phyloP scores from a whole-genome alignment of 2,888 invertebrate genomes.

The Sarcophaga variegata region DNA sequence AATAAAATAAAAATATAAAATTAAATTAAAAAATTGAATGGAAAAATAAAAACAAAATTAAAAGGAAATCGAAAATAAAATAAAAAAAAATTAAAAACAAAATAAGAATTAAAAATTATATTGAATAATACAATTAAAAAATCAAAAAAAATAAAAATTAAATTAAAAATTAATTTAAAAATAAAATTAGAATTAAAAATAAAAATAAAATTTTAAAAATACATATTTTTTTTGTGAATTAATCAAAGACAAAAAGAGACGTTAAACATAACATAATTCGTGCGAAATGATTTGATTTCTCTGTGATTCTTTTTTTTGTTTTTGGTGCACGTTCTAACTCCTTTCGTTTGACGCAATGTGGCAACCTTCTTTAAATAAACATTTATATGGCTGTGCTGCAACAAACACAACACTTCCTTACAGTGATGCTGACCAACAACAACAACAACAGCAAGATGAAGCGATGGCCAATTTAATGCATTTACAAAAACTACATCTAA shows the following conservation, averaged over 20 bases:
- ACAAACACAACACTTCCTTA: neutral
- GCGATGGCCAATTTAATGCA: constrained; percentile 45
- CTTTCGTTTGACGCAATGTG: constrained; percentile 42
- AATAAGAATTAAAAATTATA: constrained; percentile 28
- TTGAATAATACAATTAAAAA: neutral
- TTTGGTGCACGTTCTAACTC: neutral
- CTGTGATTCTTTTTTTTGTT: neutral
- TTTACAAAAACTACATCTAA: constrained; percentile 54
- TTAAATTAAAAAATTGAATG: constrained; percentile 6
- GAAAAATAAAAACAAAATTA: constrained; percentile 18
- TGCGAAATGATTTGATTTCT: neutral
- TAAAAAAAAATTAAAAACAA: constrained; percentile 15
- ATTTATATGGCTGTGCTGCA: constrained; percentile 4
- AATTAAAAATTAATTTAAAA: neutral
- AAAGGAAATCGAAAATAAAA: constrained; percentile 7
- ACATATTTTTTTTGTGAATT: too few relatives aligned
- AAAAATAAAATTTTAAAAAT: neutral
- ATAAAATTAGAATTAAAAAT: neutral
- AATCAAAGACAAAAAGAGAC: neutral
- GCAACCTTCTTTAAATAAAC: constrained; percentile 43
- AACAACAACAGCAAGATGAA: constrained; percentile 31
- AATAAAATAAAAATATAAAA: neutral
- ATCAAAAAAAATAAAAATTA: constrained; percentile 2
- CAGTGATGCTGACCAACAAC: neutral
- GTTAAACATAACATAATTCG: too few relatives aligned